Conservation (phyloP, 2,888 invertebrate species). For the Notodonta dromedarius region DNA sequence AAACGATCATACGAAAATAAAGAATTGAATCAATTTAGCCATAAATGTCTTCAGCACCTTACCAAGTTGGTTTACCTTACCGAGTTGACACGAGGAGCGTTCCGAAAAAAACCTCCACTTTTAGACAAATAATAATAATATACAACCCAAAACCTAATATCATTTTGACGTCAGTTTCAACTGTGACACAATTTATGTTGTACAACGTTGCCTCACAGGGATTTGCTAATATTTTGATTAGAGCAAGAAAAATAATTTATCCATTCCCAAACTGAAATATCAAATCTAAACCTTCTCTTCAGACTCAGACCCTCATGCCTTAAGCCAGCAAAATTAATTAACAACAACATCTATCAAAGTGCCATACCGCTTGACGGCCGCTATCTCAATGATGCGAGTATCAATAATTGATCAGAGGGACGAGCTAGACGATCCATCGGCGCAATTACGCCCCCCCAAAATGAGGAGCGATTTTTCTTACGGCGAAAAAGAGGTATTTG, state of each 20-base stretch:
- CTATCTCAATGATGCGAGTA: conserved; percentile 32
- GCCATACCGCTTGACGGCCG: conserved; percentile 29
- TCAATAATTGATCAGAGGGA: conserved; percentile 33
- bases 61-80: too few species aligned
- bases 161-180: too few species aligned
- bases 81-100: too few species aligned
- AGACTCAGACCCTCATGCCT: not conserved
- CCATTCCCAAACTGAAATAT: not conserved
- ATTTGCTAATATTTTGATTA: not conserved
- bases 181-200: too few species aligned
- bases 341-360: conserved; percentile 36
- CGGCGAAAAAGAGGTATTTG: not conserved
- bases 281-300: not conserved
- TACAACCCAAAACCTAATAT: too few species aligned
- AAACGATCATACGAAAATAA: too few species aligned
- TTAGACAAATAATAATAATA: too few species aligned
- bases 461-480: conserved; percentile 8
- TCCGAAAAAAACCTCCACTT: not conserved
- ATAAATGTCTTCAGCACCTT: too few species aligned
- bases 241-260: not conserved
- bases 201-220: not conserved
- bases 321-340: conserved; percentile 36
- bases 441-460: conserved; percentile 7
- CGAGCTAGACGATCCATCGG: not conserved
- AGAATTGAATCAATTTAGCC: too few species aligned